Evolutionary conservation across 2,113 vertebrate species (phyloP).

Genomic region (Poicephalus gulielmi): DNA sequence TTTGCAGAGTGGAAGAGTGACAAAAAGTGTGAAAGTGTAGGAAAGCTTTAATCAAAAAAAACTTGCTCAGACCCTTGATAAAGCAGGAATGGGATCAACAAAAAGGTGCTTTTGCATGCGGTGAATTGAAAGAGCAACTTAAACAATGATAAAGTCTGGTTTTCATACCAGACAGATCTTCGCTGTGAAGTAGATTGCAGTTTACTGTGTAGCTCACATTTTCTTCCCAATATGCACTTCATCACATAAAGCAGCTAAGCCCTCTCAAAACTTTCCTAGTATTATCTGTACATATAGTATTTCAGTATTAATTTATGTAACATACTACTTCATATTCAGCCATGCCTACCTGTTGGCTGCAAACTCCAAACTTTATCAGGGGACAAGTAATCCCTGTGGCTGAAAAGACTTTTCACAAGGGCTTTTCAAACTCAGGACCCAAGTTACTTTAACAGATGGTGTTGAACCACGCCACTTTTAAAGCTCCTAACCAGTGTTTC

Average conservation of each 20-base stretch:
- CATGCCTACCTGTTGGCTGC: not conserved
- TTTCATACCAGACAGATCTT: not conserved
- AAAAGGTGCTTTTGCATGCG: not conserved
- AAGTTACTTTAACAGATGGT: not conserved
- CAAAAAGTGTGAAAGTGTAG: not conserved
- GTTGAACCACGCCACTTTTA: not conserved
- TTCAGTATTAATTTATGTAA: not conserved
- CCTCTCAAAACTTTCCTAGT: not conserved
- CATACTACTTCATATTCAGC: not conserved
- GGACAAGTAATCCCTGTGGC: not conserved
- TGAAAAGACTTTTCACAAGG: not conserved
- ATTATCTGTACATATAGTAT: not conserved
- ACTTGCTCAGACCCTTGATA: accelerated
- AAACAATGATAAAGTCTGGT: not conserved
- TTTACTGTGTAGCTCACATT: not conserved
- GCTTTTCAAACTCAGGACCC: not conserved
- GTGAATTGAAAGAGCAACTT: not conserved
- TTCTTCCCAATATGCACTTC: not conserved
- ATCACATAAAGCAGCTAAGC: not conserved
- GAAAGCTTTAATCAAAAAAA: not conserved
- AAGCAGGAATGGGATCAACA: not conserved
- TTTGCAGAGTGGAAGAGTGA: not conserved
- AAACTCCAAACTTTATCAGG: not conserved
- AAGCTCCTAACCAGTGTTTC: not conserved
- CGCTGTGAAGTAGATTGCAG: not conserved